phyloP scores from a whole-genome alignment of 2,797 vertebrate species.

The Myotis vivesi region DNA sequence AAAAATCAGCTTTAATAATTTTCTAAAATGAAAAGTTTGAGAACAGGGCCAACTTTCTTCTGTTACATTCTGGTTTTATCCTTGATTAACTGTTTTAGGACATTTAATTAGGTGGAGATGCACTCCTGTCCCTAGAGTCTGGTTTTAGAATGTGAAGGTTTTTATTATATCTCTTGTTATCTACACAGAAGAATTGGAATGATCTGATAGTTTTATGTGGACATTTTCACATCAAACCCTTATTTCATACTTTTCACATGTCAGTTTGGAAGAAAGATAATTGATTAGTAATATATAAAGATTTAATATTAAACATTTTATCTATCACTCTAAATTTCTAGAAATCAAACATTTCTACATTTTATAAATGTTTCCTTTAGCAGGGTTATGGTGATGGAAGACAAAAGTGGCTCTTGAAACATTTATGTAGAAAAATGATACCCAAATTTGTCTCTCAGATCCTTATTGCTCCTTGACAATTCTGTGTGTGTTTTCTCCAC shows the following conservation, averaged over 20 bases:
- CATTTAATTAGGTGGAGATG: neutral
- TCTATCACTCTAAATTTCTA: neutral
- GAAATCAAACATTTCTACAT: neutral
- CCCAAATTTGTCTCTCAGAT: neutral
- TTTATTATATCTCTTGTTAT: neutral
- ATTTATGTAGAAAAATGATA: neutral
- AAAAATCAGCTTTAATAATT: neutral
- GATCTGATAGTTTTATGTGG: neutral
- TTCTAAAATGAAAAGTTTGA: neutral
- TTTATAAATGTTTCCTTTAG: neutral
- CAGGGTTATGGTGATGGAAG: neutral
- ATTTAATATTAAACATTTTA: neutral
- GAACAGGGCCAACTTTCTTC: neutral
- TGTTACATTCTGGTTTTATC: neutral
- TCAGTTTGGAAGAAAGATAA: neutral
- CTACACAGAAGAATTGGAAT: neutral
- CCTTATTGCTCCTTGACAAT: neutral
- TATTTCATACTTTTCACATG: neutral
- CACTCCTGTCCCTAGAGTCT: neutral
- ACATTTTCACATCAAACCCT: neutral
- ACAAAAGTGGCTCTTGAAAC: neutral
- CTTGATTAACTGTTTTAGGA: neutral
- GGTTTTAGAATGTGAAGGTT: neutral
- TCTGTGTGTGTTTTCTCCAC: neutral
- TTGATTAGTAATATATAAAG: neutral